Evolutionary conservation across 2,113 vertebrate species (phyloP).

Genomic region (Phrynosoma platyrhinos): DNA sequence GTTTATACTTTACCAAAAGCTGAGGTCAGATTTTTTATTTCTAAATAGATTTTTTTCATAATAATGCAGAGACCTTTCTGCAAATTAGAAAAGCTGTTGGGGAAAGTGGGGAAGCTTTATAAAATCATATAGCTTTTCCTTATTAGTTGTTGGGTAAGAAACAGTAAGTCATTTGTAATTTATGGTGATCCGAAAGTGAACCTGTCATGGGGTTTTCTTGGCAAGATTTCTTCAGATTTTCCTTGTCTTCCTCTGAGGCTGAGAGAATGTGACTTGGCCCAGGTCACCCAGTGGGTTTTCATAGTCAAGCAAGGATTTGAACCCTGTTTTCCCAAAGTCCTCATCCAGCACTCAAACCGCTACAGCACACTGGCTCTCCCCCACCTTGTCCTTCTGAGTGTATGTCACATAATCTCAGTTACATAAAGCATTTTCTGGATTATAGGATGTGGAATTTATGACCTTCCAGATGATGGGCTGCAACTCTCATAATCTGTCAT

Average conservation of each 20-base stretch:
- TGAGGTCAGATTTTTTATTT: neutral
- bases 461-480: neutral
- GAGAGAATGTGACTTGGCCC: too few relatives aligned
- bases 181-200: too few relatives aligned
- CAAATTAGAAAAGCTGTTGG: neutral
- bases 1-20: neutral
- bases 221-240: neutral
- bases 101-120: neutral
- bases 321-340: too few relatives aligned
- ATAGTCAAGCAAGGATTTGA: too few relatives aligned
- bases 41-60: neutral
- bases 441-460: neutral
- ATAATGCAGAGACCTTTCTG: neutral
- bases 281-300: too few relatives aligned
- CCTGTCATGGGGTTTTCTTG: too few relatives aligned
- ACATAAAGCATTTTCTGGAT: neutral
- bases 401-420: neutral
- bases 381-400: neutral
- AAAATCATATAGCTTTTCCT: neutral
- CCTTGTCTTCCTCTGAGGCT: too few relatives aligned
- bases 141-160: neutral
- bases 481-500: neutral
- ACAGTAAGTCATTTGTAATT: too few relatives aligned
- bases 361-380: too few relatives aligned
- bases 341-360: too few relatives aligned